Percentiles rank a stretch among this genome's conserved stretches.
These are phyloP conservation scores for Lytechinus variegatus DNA, from an alignment of 35 echinoderm and acorn worm genomes.

Conservation along the genomic window DNA sequence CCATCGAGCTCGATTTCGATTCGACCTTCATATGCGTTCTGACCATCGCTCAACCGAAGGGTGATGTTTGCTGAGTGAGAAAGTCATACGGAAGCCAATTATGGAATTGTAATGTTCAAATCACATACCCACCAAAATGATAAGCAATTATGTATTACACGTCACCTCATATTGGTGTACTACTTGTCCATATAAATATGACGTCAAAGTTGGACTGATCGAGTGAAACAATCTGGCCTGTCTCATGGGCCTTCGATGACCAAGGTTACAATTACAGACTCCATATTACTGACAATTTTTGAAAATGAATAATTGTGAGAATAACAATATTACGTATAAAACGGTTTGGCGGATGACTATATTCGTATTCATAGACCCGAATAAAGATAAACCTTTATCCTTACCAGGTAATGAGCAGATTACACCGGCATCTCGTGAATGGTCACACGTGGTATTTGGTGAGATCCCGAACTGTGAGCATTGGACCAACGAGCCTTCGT, in stretches of 20 bases:
- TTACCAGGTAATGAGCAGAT: slow-evolving; percentile 30
- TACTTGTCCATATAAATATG: not conserved
- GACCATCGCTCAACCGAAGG: slow-evolving; percentile 1
- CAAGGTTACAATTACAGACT: too few species aligned
- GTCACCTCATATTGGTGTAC: too few species aligned
- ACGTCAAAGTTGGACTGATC: not conserved
- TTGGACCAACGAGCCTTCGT: slow-evolving; percentile 22
- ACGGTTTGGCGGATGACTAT: not conserved
- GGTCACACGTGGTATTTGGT: slow-evolving; percentile 11
- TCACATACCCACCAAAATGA: too few species aligned
- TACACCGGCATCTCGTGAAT: slow-evolving; percentile 21
- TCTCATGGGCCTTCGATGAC: not conserved
- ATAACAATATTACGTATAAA: not conserved
- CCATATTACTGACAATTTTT: not conserved
- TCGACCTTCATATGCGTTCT: slow-evolving; percentile 42
- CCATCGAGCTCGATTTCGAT: slow-evolving; percentile 35
- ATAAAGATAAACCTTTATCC: not conserved
- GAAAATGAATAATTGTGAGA: not conserved
- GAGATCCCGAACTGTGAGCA: not conserved
- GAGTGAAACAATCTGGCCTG: not conserved
- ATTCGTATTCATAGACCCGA: not conserved
- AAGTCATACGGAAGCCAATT: not conserved
- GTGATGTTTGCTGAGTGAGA: slow-evolving; percentile 39
- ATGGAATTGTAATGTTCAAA: too few species aligned
- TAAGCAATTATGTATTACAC: too few species aligned